These are phyloP conservation scores for Hipposideros armiger DNA, from an alignment of 2,113 vertebrate genomes.

Conservation along the genomic window DNA sequence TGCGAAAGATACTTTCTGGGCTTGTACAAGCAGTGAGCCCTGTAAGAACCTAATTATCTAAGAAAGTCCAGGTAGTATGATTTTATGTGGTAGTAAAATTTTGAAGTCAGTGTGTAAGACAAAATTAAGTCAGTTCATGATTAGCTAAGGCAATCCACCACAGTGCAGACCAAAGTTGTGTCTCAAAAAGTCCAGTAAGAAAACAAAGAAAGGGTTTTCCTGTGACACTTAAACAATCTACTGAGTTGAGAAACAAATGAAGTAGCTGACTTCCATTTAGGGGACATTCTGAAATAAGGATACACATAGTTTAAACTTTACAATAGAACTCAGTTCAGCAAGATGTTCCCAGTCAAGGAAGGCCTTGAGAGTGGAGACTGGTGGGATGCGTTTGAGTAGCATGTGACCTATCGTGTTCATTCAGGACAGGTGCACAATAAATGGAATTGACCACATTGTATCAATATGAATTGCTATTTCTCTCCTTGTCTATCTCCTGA, in stretches of 20 bases:
- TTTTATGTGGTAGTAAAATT: neutral
- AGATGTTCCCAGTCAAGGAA: neutral
- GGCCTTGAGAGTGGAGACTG: neutral
- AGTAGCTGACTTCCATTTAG: constrained; percentile 19
- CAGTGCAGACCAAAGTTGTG: neutral
- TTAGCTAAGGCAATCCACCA: constrained; percentile 16
- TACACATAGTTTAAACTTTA: neutral
- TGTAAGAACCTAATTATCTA: constrained; percentile 4
- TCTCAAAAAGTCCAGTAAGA: neutral
- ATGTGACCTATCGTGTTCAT: neutral
- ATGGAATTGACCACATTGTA: neutral
- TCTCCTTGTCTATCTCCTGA: neutral
- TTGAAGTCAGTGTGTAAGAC: neutral
- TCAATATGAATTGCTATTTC: neutral
- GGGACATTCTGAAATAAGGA: neutral
- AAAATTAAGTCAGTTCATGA: constrained; percentile 4
- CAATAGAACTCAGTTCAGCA: neutral
- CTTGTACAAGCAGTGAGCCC: neutral
- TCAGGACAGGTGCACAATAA: neutral
- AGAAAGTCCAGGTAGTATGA: neutral
- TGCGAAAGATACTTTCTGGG: neutral
- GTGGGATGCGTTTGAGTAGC: neutral
- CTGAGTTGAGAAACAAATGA: neutral
- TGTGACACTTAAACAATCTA: neutral
- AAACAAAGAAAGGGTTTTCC: neutral